Percentiles rank a stretch among this genome's conserved stretches.
Evolutionary conservation across 2,888 invertebrate species (phyloP).

Genomic region (Drosophila aldrichi): DNA sequence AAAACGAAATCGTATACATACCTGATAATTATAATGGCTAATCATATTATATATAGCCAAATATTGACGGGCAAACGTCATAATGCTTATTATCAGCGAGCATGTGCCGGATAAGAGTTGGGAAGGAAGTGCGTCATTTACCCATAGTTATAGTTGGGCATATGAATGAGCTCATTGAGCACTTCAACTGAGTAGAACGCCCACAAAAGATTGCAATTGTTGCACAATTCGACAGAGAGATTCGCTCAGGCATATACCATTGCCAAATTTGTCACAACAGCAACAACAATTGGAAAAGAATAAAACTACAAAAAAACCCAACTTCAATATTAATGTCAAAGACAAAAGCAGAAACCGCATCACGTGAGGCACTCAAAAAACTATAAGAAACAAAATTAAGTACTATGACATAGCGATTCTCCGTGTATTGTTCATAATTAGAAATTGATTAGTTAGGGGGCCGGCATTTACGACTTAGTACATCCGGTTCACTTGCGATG

Average conservation of each 20-base stretch:
- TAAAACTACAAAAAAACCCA: background rate
- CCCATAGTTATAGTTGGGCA: constrained; percentile 38
- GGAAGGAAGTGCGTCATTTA: constrained; percentile 53
- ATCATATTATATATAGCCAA: constrained; percentile 22
- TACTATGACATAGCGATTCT: constrained; percentile 23
- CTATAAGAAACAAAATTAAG: background rate
- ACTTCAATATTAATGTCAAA: constrained; percentile 67
- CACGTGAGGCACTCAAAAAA: constrained; percentile 53
- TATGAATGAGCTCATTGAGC: constrained; percentile 63
- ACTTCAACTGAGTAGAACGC: constrained; percentile 37
- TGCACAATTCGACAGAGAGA: constrained; percentile 61
- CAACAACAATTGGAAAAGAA: constrained; percentile 13
- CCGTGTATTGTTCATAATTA: constrained; percentile 64
- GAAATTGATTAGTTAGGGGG: constrained; percentile 61
- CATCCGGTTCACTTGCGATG: constrained; percentile 64
- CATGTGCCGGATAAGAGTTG: constrained; percentile 19
- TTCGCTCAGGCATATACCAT: constrained; percentile 50
- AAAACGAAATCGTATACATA: constrained; percentile 5
- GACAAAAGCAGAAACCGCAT: constrained; percentile 63
- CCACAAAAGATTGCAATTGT: constrained; percentile 57
- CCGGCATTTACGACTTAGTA: constrained; percentile 27
- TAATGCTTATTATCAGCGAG: constrained; percentile 16
- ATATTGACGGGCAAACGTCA: constrained; percentile 24
- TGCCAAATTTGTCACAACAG: constrained; percentile 34
- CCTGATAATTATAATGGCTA: constrained; percentile 35